These are phyloP conservation scores for Nothocercus julius DNA, from an alignment of 2,113 vertebrate genomes.

Conservation along the genomic window DNA sequence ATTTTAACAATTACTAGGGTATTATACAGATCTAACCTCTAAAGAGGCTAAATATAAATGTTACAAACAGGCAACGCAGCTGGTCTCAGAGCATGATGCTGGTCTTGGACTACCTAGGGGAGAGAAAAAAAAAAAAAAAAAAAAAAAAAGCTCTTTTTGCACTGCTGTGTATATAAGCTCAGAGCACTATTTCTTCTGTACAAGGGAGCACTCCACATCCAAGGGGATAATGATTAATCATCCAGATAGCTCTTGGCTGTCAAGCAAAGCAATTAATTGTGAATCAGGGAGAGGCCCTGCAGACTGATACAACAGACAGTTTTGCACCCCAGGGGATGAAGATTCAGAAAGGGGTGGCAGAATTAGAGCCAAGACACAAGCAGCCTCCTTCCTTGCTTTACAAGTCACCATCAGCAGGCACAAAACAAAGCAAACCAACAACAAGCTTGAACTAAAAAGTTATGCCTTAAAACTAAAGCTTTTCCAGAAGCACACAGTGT, in stretches of 20 bases:
- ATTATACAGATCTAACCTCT: neutral
- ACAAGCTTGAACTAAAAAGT: neutral
- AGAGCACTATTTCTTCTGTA: neutral
- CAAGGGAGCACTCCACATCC: conserved; percentile 17
- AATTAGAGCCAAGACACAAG: conserved; percentile 13
- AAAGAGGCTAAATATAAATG: neutral
- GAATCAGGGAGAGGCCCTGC: neutral
- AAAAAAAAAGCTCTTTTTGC: neutral
- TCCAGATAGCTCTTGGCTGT: neutral
- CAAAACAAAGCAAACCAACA: neutral
- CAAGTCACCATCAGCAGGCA: neutral
- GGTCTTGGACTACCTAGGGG: neutral
- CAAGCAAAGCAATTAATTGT: conserved; percentile 39
- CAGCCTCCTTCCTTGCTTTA: neutral
- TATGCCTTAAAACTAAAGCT: neutral
- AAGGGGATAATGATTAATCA: conserved; percentile 37
- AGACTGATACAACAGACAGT: neutral
- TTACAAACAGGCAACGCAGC: neutral
- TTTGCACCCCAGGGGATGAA: neutral
- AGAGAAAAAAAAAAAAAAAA: too few species aligned
- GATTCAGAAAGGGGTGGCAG: neutral
- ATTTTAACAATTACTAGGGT: neutral
- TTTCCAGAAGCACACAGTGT: neutral
- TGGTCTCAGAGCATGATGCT: neutral
- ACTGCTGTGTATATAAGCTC: accelerated